Evolutionary conservation across 2,888 invertebrate genomes (phyloP).

Genomic region (Ectobius pallidus): DNA sequence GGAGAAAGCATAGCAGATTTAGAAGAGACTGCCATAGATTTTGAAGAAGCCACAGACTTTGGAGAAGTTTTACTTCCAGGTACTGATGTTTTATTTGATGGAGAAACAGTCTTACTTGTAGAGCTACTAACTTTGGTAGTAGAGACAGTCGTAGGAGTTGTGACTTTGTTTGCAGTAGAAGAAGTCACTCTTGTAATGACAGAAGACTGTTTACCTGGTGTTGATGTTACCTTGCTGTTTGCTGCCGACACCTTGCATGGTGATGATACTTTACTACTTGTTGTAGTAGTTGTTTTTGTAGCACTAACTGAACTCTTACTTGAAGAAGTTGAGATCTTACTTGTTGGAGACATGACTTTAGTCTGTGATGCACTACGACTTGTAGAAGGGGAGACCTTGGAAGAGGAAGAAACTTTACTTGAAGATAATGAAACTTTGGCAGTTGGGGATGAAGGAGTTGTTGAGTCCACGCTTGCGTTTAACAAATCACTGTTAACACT

Average conservation of each 20-base stretch:
- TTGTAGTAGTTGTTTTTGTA: neutral
- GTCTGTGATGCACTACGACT: neutral
- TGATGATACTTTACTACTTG: neutral
- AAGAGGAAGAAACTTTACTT: neutral
- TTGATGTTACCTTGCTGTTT: constrained; percentile 14
- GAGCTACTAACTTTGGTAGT: neutral
- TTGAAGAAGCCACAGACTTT: neutral
- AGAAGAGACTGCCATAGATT: neutral
- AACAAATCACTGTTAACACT: neutral
- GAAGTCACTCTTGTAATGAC: neutral
- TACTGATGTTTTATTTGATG: neutral
- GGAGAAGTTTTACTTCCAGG: constrained; percentile 2
- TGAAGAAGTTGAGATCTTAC: constrained; percentile 5
- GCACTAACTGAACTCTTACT: neutral
- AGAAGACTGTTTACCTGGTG: constrained; percentile 12
- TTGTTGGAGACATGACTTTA: constrained; percentile 10
- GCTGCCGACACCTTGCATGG: constrained; percentile 28
- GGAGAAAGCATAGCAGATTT: constrained; percentile 2
- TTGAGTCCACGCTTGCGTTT: constrained; percentile 52
- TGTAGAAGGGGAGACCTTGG: neutral
- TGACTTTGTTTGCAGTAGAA: constrained; percentile 1
- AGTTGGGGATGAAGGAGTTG: constrained; percentile 14
- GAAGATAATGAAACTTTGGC: neutral
- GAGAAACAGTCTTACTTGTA: neutral
- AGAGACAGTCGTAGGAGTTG: neutral